These are phyloP conservation scores for Theodoxus fluviatilis DNA, from an alignment of 2,888 invertebrate genomes.

Conservation along the genomic window DNA sequence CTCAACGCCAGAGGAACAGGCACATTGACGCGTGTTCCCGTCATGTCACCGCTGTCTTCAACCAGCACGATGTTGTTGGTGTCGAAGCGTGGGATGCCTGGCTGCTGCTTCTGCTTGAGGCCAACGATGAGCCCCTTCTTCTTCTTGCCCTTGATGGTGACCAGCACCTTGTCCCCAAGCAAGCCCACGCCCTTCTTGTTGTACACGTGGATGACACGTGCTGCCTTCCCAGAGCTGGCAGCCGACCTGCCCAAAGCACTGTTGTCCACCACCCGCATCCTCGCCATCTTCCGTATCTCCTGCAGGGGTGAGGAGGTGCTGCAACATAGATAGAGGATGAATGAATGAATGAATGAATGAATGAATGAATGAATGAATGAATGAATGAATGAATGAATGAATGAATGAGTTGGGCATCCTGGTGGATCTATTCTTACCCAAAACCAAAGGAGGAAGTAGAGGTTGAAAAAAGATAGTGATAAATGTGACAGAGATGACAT, in stretches of 20 bases:
- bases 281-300: conserved; percentile 69
- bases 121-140: conserved; percentile 92
- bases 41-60: conserved; percentile 91
- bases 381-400: too few relatives aligned
- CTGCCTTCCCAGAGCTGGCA: conserved; percentile 92
- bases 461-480: too few relatives aligned
- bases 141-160: conserved; percentile 94
- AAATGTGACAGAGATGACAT: too few relatives aligned
- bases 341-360: too few relatives aligned
- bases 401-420: too few relatives aligned
- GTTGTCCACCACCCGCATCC: conserved; percentile 94
- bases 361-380: too few relatives aligned
- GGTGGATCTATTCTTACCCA: too few relatives aligned
- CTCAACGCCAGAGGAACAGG: conserved; percentile 91
- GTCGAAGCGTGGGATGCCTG: conserved; percentile 88
- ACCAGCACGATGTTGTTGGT: conserved; percentile 95
- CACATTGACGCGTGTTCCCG: conserved; percentile 93
- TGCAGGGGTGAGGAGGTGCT: conserved; percentile 51
- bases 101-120: conserved; percentile 80
- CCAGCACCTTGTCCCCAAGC: conserved; percentile 85
- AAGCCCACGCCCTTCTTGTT: conserved; percentile 68
- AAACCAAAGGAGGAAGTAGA: too few relatives aligned
- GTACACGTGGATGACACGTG: conserved; percentile 86
- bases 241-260: conserved; percentile 93
- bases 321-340: too few relatives aligned